Evolutionary conservation across 2,113 vertebrate species (phyloP).

Genomic region (Pedetes capensis): DNA sequence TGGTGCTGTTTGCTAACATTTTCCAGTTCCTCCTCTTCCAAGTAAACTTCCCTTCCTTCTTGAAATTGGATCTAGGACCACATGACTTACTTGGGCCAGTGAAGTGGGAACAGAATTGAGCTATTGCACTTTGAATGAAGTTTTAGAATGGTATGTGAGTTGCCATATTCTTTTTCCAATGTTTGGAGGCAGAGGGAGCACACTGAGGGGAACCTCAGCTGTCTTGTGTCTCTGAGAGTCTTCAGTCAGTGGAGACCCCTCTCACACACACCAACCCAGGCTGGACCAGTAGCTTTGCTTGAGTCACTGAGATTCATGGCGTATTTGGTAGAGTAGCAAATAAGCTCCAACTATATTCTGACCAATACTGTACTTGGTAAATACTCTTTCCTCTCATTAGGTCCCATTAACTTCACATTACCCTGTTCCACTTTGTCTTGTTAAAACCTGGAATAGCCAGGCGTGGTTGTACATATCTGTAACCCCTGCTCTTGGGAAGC

Average conservation of each 20-base stretch:
- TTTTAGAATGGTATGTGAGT: neutral
- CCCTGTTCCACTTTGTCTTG: neutral
- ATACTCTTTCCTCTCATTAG: neutral
- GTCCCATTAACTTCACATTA: conserved; percentile 4
- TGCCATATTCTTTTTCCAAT: neutral
- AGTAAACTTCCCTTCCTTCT: neutral
- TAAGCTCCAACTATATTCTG: neutral
- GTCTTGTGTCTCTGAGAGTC: neutral
- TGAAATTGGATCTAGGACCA: neutral
- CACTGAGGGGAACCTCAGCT: neutral
- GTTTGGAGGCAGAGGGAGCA: neutral
- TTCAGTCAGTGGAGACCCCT: neutral
- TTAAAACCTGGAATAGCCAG: too few relatives aligned
- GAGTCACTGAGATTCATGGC: neutral
- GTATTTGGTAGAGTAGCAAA: neutral
- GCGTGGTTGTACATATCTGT: too few relatives aligned
- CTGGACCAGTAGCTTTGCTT: neutral
- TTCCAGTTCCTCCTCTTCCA: neutral
- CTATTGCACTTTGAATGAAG: neutral
- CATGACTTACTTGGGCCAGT: neutral
- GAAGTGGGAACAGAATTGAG: neutral
- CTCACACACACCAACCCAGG: neutral
- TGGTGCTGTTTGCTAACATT: neutral
- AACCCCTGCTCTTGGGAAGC: too few relatives aligned
- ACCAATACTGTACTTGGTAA: neutral